These are phyloP conservation scores for Lepidonotus clava DNA, from an alignment of 2,888 invertebrate genomes.

Conservation along the genomic window DNA sequence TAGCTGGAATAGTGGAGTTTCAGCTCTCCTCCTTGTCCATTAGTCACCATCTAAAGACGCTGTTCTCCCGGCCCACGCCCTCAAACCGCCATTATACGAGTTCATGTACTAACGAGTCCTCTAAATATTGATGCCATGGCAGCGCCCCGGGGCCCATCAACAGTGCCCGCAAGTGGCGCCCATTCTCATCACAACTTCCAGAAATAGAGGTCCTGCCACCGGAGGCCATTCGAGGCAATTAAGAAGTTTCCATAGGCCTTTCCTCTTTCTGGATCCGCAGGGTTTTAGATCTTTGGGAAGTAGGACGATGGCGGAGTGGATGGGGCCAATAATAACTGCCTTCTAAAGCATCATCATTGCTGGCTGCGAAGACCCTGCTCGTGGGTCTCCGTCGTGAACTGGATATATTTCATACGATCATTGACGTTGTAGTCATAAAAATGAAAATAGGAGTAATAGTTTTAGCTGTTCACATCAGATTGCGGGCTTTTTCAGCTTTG, in stretches of 20 bases:
- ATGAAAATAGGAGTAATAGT: too few relatives aligned
- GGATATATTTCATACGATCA: too few relatives aligned
- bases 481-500: too few relatives aligned
- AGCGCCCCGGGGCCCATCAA: neutral
- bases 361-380: too few relatives aligned
- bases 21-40: too few relatives aligned
- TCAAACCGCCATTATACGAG: neutral
- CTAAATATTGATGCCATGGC: conserved; percentile 2
- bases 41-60: too few relatives aligned
- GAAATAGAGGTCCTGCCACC: neutral
- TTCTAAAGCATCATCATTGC: too few relatives aligned
- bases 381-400: too few relatives aligned
- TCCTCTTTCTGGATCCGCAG: neutral
- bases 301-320: neutral
- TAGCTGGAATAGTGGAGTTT: too few relatives aligned
- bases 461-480: too few relatives aligned
- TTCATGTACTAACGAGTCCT: neutral
- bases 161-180: neutral
- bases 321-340: neutral
- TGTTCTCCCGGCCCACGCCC: too few relatives aligned
- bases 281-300: neutral
- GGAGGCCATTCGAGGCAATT: conserved; percentile 18
- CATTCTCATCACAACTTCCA: conserved; percentile 9
- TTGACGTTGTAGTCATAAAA: too few relatives aligned
- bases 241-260: conserved; percentile 26